A percentile compares a stretch with the other conserved stretches of the same genome.
Evolutionary conservation across 2,888 invertebrate species (phyloP).

Genomic region (Lymantria monacha): DNA sequence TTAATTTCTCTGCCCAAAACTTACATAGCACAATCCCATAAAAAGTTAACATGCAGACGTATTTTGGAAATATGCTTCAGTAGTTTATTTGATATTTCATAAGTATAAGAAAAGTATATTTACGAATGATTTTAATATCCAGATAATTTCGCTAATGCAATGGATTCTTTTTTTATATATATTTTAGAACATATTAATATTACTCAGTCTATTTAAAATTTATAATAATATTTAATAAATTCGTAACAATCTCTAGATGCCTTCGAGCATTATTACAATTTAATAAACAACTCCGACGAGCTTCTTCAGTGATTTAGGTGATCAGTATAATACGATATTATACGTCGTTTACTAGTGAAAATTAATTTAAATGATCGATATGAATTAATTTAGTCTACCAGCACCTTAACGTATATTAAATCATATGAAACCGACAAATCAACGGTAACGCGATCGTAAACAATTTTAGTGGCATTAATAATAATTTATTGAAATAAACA

Average conservation of each 20-base stretch:
- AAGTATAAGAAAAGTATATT: conserved; percentile 18
- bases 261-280: conserved; percentile 44
- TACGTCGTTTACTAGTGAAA: conserved; percentile 17
- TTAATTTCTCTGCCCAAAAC: too few relatives aligned
- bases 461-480: conserved; percentile 22
- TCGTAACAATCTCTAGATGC: conserved; percentile 50
- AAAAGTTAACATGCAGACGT: too few relatives aligned
- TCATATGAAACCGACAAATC: conserved; percentile 21
- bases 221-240: conserved; percentile 46
- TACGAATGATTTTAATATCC: conserved; percentile 17
- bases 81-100: conserved; percentile 3
- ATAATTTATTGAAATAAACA: conserved; percentile 43
- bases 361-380: conserved; percentile 26
- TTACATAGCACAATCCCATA: too few relatives aligned
- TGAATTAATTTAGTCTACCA: conserved; percentile 58
- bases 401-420: conserved; percentile 60
- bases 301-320: conserved; percentile 33
- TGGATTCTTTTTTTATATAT: conserved; percentile 40
- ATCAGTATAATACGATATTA: neutral
- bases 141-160: conserved; percentile 31
- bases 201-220: conserved; percentile 70
- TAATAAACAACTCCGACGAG: conserved; percentile 38
- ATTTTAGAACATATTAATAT: conserved; percentile 61
- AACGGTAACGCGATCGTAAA: conserved; percentile 17
- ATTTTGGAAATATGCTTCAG: neutral